These are phyloP conservation scores for Pararge aegeria DNA, from an alignment of 1,140 invertebrate genomes.

Conservation along the genomic window DNA sequence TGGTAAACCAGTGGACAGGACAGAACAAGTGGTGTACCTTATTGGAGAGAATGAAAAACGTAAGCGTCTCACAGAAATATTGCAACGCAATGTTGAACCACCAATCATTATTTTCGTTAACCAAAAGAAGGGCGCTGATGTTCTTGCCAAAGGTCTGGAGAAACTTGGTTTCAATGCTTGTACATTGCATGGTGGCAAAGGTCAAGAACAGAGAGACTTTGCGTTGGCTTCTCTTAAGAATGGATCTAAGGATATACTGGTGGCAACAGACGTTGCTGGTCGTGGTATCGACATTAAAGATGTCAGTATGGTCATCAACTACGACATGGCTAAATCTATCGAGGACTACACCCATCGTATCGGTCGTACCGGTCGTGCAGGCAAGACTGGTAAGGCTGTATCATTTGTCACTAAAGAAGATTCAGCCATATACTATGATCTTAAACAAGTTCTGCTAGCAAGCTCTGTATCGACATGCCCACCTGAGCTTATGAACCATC, in stretches of 20 bases:
- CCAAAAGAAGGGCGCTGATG: constrained; percentile 99
- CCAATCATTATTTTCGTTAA: constrained; percentile 99
- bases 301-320: constrained; percentile 99
- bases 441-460: constrained; percentile 94
- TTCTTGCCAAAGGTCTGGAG: constrained; percentile 97
- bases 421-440: constrained; percentile 96
- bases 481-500: constrained; percentile 98
- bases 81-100: constrained; percentile 93
- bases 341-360: constrained; percentile 99
- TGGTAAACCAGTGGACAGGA: constrained; percentile 98
- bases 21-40: constrained; percentile 98
- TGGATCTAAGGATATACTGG: constrained; percentile 97
- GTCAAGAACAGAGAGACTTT: constrained; percentile 99
- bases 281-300: constrained; percentile 99
- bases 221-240: constrained; percentile 97
- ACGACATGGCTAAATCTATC: constrained; percentile 99
- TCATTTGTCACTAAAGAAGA: constrained; percentile 99
- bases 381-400: constrained; percentile 97
- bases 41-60: constrained; percentile 96
- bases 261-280: constrained; percentile 99
- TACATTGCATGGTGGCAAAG: constrained; percentile 99
- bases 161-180: constrained; percentile 98
- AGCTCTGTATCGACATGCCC: constrained; percentile 98
- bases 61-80: constrained; percentile 92
- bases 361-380: constrained; percentile 98